Evolutionary conservation across 2,888 invertebrate genomes (phyloP), one percentile per base, ranked within the genome.

Genomic region (Drosophila tanythrix): DNA sequence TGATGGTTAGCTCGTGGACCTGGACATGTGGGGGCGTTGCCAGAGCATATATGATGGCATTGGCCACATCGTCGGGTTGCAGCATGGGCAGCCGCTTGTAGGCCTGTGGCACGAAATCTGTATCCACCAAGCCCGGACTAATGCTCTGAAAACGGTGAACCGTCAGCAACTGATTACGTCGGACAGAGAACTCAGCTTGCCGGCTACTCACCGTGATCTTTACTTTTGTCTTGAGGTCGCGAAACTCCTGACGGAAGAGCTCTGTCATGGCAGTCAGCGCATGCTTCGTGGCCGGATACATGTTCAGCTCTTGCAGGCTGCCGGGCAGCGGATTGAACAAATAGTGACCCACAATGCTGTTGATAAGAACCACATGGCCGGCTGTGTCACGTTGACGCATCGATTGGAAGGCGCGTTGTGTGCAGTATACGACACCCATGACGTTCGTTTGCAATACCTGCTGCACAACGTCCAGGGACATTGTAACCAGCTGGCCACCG

Each of bases 121-220:
- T 94, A 31, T 92, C 86, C 21, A 94, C 94, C 13, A 93, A 85
- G 2, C 94, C 94, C 0, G 94, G 94, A 61, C 94, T 93, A 29
- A 94, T 91, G 78, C 93, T 94, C 76, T 91, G 2, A 43, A 65
- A 46, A 46, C 2, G 25, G 18, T 18, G 27, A 48, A 8, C 3
- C n/a, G 36, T 27, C n/a, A 52, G 46, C 8, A 50, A 31, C 38
- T 27, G 36, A 55, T 13, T 13, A 10, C 13, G 0, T 33, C 6
- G 18, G 21, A 2, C 8, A 0, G 29, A 6, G 3, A 3, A 4
- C n/a, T 27, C 8, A 18, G 18, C 6, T 3, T 13, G 15, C 5
- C 18, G 2, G 3, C 36, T 29, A 86, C 91, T 79, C 36, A 92
- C 92, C 68, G 92, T 90, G 1, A 92, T 81, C 77, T 90, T 91